Evolutionary conservation across 2,797 vertebrate genomes (phyloP).

Genomic region (Urophycis tenuis): DNA sequence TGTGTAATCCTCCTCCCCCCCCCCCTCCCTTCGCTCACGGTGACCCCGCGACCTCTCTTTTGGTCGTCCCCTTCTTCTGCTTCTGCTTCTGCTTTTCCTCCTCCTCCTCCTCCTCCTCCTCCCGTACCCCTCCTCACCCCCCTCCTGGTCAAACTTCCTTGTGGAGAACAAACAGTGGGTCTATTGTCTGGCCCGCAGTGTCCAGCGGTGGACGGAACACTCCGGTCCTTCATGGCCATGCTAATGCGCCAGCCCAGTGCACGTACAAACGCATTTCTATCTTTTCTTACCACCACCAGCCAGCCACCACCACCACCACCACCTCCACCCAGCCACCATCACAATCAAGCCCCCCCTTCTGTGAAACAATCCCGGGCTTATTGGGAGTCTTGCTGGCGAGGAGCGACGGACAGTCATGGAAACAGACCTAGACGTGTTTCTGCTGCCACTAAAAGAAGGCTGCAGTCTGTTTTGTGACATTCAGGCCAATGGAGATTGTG

Average conservation of each 20-base stretch:
- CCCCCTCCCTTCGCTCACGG: no score
- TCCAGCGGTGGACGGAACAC: conserved; percentile 57
- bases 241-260: conserved; percentile 72
- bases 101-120: conserved; percentile 42
- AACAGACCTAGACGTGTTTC: conserved; percentile 42
- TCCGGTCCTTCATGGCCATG: conserved; percentile 78
- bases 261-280: conserved; percentile 74
- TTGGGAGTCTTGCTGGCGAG: conserved; percentile 50
- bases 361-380: conserved; percentile 68
- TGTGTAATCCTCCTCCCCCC: conserved; percentile 49
- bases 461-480: conserved; percentile 67
- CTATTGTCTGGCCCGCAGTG: conserved; percentile 80
- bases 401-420: neutral
- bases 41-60: neutral
- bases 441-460: conserved; percentile 52
- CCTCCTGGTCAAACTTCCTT: conserved; percentile 63
- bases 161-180: conserved; percentile 81
- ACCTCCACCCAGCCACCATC: neutral
- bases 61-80: conserved; percentile 55
- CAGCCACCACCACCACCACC: neutral
- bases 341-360: conserved; percentile 12
- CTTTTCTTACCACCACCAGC: conserved; percentile 31
- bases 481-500: conserved; percentile 55
- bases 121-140: conserved; percentile 34
- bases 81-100: conserved; percentile 56